phyloP scores from a whole-genome alignment of 2,888 invertebrate genomes.

The Nephrotoma guestfalica region DNA sequence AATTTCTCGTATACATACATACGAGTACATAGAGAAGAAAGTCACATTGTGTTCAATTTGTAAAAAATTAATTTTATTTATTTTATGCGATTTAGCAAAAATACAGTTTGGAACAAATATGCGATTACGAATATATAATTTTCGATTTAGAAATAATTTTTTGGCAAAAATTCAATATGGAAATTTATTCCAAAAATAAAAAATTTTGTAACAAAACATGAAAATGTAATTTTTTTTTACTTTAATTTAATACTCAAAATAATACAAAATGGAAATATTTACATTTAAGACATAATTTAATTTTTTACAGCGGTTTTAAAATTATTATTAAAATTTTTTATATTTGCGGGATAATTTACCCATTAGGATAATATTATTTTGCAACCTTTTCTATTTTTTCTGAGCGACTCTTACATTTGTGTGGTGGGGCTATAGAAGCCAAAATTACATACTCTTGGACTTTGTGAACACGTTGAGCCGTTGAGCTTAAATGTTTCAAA shows the following conservation, averaged over 20 bases:
- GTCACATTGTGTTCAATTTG: not conserved
- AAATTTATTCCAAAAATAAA: not conserved
- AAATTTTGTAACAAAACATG: not conserved
- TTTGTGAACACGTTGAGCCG: too few species aligned
- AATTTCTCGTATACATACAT: not conserved
- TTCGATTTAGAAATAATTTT: not conserved
- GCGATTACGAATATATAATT: not conserved
- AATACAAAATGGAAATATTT: not conserved
- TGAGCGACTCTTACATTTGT: too few species aligned
- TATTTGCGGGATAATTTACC: too few species aligned
- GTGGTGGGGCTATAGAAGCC: too few species aligned
- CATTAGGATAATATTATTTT: too few species aligned
- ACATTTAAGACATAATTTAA: not conserved
- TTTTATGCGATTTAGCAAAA: not conserved
- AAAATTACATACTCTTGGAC: too few species aligned
- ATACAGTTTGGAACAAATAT: not conserved
- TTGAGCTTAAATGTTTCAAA: too few species aligned
- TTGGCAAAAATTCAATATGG: not conserved
- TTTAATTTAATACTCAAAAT: not conserved
- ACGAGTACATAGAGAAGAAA: not conserved
- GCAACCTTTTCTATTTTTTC: too few species aligned
- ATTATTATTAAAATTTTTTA: too few species aligned
- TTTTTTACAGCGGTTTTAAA: too few species aligned
- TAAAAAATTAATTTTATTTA: not conserved
- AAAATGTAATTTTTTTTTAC: not conserved